Conservation (phyloP, 2,797 vertebrate genomes). For the Enteromius radiatus region DNA sequence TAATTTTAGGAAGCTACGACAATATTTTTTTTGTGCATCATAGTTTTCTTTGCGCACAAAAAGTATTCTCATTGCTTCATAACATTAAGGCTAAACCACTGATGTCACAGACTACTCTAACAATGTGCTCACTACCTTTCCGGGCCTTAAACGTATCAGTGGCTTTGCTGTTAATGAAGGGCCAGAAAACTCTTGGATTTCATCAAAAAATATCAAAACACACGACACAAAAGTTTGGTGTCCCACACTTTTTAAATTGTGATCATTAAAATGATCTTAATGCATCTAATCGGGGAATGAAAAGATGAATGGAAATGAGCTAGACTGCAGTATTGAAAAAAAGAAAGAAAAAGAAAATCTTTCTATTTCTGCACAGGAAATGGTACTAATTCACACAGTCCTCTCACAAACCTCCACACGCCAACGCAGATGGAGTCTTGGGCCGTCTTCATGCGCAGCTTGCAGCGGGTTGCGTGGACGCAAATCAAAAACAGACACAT, state of each 20-base stretch:
- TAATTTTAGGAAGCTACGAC: no score
- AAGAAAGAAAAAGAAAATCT: not conserved
- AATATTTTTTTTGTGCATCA: no score
- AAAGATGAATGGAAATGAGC: not conserved
- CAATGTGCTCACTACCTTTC: no score
- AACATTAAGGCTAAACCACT: no score
- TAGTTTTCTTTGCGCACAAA: no score
- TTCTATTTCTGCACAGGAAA: slow-evolving; percentile 55
- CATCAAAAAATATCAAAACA: not conserved
- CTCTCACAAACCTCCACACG: slow-evolving; percentile 25
- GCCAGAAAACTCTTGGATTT: no score
- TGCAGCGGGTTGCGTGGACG: slow-evolving; percentile 38
- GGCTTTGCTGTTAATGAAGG: no score
- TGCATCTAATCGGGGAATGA: not conserved
- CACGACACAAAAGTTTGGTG: not conserved
- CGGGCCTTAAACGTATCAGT: no score
- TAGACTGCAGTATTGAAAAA: slow-evolving; percentile 21
- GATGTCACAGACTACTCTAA: no score
- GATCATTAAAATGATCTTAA: not conserved
- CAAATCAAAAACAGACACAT: slow-evolving; percentile 45
- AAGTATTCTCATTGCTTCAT: no score
- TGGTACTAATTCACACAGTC: slow-evolving; percentile 45
- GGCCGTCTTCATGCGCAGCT: slow-evolving; percentile 39
- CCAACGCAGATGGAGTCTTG: slow-evolving; percentile 51
- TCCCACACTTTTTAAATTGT: not conserved